Conservation (phyloP, 2,888 invertebrate species). For the Idaea straminata region DNA sequence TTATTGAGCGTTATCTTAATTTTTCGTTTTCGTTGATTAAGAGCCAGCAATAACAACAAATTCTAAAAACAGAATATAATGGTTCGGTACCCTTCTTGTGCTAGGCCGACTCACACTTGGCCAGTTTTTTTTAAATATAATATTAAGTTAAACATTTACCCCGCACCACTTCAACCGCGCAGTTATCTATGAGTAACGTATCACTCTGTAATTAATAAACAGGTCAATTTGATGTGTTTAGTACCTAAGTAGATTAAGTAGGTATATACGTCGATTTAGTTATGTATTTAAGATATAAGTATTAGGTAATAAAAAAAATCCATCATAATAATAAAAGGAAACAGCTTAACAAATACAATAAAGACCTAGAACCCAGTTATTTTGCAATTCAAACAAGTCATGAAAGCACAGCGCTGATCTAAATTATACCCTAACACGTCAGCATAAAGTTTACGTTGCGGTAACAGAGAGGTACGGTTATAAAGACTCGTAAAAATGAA, state of each 20-base stretch:
- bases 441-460: constrained; percentile 38
- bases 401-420: constrained; percentile 7
- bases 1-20: too few species aligned
- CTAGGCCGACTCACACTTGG: too few species aligned
- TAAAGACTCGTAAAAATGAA: constrained; percentile 20
- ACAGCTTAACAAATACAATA: not conserved
- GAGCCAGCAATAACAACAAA: too few species aligned
- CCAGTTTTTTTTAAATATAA: too few species aligned
- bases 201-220: too few species aligned
- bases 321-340: not conserved
- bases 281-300: not conserved
- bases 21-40: too few species aligned
- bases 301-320: not conserved
- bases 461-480: constrained; percentile 27
- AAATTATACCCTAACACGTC: constrained; percentile 40
- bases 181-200: too few species aligned
- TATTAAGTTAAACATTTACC: too few species aligned
- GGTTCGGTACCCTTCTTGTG: too few species aligned
- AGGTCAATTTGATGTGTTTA: too few species aligned
- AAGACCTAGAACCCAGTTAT: not conserved
- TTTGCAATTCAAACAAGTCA: not conserved
- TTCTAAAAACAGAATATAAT: too few species aligned
- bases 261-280: not conserved
- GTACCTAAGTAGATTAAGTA: not conserved
- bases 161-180: too few species aligned